Evolutionary conservation across 2,888 invertebrate genomes (phyloP).

Genomic region (Thysanoteuthis rhombus): DNA sequence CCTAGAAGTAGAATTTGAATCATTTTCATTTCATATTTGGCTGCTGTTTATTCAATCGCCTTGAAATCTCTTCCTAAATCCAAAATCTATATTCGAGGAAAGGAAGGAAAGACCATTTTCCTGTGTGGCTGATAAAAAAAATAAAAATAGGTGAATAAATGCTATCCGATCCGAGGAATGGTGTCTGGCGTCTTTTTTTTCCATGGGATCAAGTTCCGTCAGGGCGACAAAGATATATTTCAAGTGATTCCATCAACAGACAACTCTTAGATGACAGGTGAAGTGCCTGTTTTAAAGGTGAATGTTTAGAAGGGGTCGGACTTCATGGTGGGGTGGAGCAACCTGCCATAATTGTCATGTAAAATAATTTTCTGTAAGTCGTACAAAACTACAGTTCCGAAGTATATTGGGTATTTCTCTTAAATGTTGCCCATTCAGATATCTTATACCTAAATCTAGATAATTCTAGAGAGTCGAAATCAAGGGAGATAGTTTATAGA

Average conservation of each 20-base stretch:
- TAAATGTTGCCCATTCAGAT: too few relatives aligned
- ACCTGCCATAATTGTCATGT: too few relatives aligned
- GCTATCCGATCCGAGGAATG: background rate
- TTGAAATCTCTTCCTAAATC: background rate
- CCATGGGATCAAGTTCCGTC: background rate
- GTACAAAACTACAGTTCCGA: too few relatives aligned
- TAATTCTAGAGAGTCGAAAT: too few relatives aligned
- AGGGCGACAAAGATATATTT: background rate
- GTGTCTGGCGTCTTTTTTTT: background rate
- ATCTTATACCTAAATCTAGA: too few relatives aligned
- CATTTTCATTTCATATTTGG: background rate
- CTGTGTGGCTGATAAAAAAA: background rate
- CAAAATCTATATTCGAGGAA: background rate
- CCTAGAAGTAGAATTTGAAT: background rate
- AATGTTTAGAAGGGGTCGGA: too few relatives aligned
- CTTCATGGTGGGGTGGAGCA: too few relatives aligned
- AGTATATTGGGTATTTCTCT: too few relatives aligned
- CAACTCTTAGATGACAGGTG: too few relatives aligned
- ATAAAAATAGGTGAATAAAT: background rate
- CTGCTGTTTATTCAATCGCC: background rate
- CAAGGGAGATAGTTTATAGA: too few relatives aligned
- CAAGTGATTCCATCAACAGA: background rate
- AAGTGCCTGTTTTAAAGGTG: too few relatives aligned
- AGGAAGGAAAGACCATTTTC: background rate
- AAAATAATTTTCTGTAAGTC: too few relatives aligned